Conservation (phyloP, 2,797 vertebrate genomes). For the Melanotaenia nigrans region DNA sequence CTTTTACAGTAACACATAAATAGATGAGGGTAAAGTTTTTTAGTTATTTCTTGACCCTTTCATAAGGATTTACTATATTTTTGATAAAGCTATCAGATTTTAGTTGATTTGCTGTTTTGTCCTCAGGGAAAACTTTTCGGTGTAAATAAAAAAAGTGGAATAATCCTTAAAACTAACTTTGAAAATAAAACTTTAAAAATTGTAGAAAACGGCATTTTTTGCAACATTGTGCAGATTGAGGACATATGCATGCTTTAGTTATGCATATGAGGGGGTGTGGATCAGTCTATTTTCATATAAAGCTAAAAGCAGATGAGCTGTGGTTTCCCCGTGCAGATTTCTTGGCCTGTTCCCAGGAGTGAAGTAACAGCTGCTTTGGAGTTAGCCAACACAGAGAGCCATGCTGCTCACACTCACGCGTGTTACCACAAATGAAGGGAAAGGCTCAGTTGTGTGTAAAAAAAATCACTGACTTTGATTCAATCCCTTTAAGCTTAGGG, state of each 20-base stretch:
- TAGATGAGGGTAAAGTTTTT: conserved; percentile 58
- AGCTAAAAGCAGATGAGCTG: conserved; percentile 38
- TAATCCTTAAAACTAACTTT: too few relatives aligned
- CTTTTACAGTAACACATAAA: conserved; percentile 73
- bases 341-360: conserved; percentile 37
- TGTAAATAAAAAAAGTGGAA: too few relatives aligned
- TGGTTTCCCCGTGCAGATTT: conserved; percentile 26
- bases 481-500: background rate
- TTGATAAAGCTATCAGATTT: background rate
- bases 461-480: background rate
- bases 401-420: conserved; percentile 27
- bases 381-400: conserved; percentile 30
- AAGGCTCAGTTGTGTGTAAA: background rate
- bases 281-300: conserved; percentile 51
- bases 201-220: conserved; percentile 6
- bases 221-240: conserved; percentile 5
- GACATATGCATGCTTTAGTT: conserved; percentile 12
- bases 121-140: background rate
- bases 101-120: background rate
- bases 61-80: conserved; percentile 12
- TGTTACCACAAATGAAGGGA: conserved; percentile 3
- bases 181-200: background rate
- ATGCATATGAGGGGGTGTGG: conserved; percentile 22
- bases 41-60: conserved; percentile 29
- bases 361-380: conserved; percentile 69